A percentile compares a stretch with the other conserved stretches of the same genome.
Conservation (phyloP, 2,797 vertebrate genomes). For the Nannoperca australis region DNA sequence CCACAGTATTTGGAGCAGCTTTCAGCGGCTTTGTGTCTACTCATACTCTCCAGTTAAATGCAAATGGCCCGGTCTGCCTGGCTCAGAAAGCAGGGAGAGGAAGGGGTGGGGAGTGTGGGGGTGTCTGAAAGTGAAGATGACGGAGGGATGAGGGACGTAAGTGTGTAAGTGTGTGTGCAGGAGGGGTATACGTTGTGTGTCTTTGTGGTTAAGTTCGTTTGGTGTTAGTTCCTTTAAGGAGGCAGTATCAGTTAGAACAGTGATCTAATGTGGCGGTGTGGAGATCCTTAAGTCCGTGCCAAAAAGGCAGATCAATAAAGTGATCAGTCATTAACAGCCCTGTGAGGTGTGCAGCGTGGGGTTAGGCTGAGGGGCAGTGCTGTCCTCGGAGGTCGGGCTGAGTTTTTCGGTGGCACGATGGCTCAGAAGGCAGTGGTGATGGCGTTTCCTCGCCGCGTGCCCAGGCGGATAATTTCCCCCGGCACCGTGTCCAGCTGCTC, state of each 20-base stretch:
- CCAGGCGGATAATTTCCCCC: conserved; percentile 87
- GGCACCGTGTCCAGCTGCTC: conserved; percentile 94
- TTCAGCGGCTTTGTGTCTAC: conserved; percentile 42
- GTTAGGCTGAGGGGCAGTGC: conserved; percentile 24
- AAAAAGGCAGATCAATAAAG: conserved; percentile 28
- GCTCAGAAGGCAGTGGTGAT: conserved; percentile 93
- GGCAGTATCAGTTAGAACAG: conserved; percentile 52
- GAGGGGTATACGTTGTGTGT: conserved; percentile 48
- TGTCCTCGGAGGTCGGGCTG: conserved; percentile 17
- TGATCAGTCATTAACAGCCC: conserved; percentile 50
- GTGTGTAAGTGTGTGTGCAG: conserved; percentile 10
- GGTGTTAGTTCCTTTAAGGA: conserved; percentile 52
- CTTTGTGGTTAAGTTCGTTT: conserved; percentile 54
- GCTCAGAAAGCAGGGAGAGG: conserved; percentile 73
- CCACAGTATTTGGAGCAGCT: conserved; percentile 56
- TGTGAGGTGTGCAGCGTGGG: conserved; percentile 40
- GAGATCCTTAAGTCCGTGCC: conserved; percentile 26
- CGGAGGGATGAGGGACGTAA: neutral
- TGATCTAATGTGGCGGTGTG: conserved; percentile 33
- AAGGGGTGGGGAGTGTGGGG: neutral
- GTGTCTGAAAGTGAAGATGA: conserved; percentile 2
- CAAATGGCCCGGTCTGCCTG: conserved; percentile 52
- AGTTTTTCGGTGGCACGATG: conserved; percentile 28
- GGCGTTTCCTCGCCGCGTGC: conserved; percentile 86
- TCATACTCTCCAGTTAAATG: conserved; percentile 47